Percentiles rank a stretch among this genome's conserved stretches.
phyloP scores from a whole-genome alignment of 2,888 invertebrate genomes.

The Diloba caeruleocephala region DNA sequence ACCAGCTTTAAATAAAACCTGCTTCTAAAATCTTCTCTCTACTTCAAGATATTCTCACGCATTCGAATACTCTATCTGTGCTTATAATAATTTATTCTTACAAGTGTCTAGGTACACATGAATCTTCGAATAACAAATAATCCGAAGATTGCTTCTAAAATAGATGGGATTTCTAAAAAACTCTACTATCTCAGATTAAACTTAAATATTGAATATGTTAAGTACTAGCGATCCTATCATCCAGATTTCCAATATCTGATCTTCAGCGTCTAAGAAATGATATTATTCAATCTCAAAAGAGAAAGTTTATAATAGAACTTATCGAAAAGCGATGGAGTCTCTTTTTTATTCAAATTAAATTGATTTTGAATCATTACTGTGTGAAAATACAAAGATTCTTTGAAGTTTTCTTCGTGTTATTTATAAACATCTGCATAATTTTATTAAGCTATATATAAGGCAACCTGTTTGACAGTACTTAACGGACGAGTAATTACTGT shows the following conservation, averaged over 20 bases:
- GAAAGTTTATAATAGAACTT: conserved; percentile 51
- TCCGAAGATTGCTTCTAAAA: conserved; percentile 15
- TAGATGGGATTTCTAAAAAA: conserved; percentile 37
- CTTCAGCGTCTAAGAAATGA: conserved; percentile 53
- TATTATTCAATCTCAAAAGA: conserved; percentile 57
- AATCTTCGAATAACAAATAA: conserved; percentile 27
- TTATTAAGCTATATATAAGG: too few relatives aligned
- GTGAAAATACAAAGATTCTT: conserved; percentile 9
- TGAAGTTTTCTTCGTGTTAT: conserved; percentile 2
- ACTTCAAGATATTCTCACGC: too few relatives aligned
- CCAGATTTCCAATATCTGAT: conserved; percentile 58
- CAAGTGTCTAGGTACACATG: conserved; percentile 8
- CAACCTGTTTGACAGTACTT: too few relatives aligned
- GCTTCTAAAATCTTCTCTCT: too few relatives aligned
- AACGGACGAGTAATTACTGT: too few relatives aligned
- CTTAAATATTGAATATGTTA: conserved; percentile 54
- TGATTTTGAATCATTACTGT: conserved; percentile 30
- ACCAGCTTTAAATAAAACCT: too few relatives aligned
- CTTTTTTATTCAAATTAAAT: conserved; percentile 47
- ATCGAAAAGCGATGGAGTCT: conserved; percentile 32
- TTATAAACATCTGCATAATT: too few relatives aligned
- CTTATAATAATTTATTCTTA: neutral
- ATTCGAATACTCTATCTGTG: too few relatives aligned
- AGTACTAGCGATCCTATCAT: conserved; percentile 45
- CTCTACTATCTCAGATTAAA: conserved; percentile 46